Evolutionary conservation across 2,113 vertebrate genomes (phyloP).

Genomic region (Paradoxurus hermaphroditus): DNA sequence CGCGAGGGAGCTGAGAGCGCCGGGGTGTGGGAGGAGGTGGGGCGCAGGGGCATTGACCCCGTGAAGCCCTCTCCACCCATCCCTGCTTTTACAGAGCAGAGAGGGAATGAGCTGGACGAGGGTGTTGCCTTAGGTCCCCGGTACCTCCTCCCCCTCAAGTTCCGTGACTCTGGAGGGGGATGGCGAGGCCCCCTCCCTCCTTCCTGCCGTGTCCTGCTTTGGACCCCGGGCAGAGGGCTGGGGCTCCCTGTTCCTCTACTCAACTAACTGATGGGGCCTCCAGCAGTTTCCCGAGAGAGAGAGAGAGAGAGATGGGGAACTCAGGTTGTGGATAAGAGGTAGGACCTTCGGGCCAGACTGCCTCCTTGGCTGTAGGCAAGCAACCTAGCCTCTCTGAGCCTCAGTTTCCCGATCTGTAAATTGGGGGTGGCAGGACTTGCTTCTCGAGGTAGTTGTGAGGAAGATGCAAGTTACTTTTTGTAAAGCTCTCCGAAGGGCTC

Average conservation of each 20-base stretch:
- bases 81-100: background rate
- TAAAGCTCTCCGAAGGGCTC: background rate
- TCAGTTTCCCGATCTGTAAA: background rate
- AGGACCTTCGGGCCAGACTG: background rate
- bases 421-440: background rate
- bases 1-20: fast-evolving
- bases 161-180: background rate
- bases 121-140: fast-evolving
- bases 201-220: fast-evolving
- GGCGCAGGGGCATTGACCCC: background rate
- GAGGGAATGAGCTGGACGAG: background rate
- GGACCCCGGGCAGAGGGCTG: background rate
- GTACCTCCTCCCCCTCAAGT: background rate
- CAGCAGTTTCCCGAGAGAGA: background rate
- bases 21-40: background rate
- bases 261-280: background rate
- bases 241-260: background rate
- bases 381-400: background rate
- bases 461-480: background rate
- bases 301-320: background rate
- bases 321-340: fast-evolving
- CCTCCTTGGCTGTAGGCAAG: background rate
- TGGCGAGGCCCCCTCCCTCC: background rate
- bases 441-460: background rate
- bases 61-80: too few relatives aligned